Evolutionary conservation across 2,888 invertebrate genomes (phyloP).

Genomic region (Argynnis bischoffii): DNA sequence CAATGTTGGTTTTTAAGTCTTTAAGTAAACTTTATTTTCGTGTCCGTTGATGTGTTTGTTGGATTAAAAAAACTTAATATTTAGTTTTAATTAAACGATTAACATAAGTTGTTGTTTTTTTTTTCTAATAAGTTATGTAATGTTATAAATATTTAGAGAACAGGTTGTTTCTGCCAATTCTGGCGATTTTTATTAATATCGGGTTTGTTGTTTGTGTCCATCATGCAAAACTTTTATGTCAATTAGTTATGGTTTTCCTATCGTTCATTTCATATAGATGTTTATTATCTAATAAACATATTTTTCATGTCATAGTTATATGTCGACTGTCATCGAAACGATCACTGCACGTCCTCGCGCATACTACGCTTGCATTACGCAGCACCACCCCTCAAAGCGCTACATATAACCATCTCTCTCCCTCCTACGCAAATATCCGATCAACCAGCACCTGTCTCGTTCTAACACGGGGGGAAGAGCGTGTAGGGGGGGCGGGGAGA

Average conservation of each 20-base stretch:
- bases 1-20: no score
- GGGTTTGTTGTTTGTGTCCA: no score
- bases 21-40: no score
- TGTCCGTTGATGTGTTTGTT: no score
- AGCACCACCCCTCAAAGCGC: slow-evolving; percentile 76
- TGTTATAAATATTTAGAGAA: no score
- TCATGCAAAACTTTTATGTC: no score
- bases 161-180: no score
- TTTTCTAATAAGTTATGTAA: no score
- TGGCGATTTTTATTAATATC: no score
- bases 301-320: slow-evolving; percentile 23
- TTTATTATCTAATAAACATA: slow-evolving; percentile 21
- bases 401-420: slow-evolving; percentile 65
- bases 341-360: slow-evolving; percentile 81
- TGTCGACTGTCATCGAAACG: slow-evolving; percentile 77
- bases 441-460: slow-evolving; percentile 53
- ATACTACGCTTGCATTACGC: slow-evolving; percentile 82
- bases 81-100: no score
- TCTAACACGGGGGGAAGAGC: slow-evolving; percentile 54
- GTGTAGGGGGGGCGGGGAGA: slow-evolving; percentile 63
- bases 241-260: slow-evolving; percentile 33
- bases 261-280: slow-evolving; percentile 25
- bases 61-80: no score
- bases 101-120: no score
- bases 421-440: slow-evolving; percentile 43